phyloP scores from a whole-genome alignment of 2,797 vertebrate genomes.

The Megalops cyprinoides region DNA sequence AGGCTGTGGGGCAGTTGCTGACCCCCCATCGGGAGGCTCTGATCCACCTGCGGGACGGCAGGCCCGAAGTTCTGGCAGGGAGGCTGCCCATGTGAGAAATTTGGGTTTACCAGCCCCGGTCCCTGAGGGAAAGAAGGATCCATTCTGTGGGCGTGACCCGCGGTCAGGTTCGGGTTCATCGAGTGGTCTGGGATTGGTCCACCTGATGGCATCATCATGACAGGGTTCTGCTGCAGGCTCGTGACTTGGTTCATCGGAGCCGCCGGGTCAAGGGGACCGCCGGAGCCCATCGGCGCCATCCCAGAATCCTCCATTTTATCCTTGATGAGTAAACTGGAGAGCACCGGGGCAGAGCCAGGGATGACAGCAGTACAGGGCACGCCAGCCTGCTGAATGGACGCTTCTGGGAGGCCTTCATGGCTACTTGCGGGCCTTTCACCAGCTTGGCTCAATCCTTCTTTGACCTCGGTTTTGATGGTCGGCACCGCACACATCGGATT shows the following conservation, averaged over 20 bases:
- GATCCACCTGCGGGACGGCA: constrained; percentile 62
- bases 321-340: constrained; percentile 74
- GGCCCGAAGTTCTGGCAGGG: constrained; percentile 68
- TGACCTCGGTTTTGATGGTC: constrained; percentile 60
- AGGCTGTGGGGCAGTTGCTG: constrained; percentile 52
- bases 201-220: constrained; percentile 66
- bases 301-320: constrained; percentile 74
- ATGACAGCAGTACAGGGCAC: constrained; percentile 61
- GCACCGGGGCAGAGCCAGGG: constrained; percentile 72
- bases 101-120: constrained; percentile 62
- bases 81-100: constrained; percentile 69
- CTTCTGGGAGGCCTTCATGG: constrained; percentile 55
- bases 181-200: constrained; percentile 69
- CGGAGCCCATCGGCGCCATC: constrained; percentile 60
- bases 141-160: constrained; percentile 67
- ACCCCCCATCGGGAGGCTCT: constrained; percentile 52
- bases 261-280: constrained; percentile 59
- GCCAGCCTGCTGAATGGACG: constrained; percentile 56
- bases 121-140: constrained; percentile 70
- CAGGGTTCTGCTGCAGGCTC: constrained; percentile 62
- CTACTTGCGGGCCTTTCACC: constrained; percentile 46
- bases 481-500: constrained; percentile 51
- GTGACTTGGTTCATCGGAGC: constrained; percentile 56
- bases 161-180: constrained; percentile 65
- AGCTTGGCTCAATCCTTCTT: constrained; percentile 45